phyloP scores from a whole-genome alignment of 2,888 invertebrate genomes.

The Clitarchus hookeri region DNA sequence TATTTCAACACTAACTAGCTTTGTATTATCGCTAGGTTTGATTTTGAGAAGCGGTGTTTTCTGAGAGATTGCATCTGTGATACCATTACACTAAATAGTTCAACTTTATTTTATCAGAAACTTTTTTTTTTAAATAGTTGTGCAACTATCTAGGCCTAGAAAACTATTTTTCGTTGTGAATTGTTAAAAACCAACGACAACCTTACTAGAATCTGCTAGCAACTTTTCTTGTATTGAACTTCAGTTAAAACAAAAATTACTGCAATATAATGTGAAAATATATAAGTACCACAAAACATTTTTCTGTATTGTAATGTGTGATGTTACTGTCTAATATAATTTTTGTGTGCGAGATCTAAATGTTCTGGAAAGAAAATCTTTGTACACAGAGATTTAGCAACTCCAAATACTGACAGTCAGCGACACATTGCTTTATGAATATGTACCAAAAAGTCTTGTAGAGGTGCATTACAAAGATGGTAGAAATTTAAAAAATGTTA shows the following conservation, averaged over 20 bases:
- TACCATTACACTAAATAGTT: background rate
- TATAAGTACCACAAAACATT: background rate
- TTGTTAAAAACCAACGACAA: too few species aligned
- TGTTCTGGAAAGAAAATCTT: background rate
- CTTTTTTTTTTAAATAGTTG: background rate
- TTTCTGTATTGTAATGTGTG: background rate
- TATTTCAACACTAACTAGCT: background rate
- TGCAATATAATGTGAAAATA: too few species aligned
- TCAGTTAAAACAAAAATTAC: too few species aligned
- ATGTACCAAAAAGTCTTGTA: background rate
- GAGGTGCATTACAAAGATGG: background rate
- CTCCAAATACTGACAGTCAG: background rate
- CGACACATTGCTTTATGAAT: background rate
- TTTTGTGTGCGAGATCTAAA: background rate
- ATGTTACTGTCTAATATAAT: background rate
- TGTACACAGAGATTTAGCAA: background rate
- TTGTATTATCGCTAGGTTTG: background rate
- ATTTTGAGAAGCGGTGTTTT: background rate
- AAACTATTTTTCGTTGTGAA: background rate
- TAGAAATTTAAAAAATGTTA: constrained; percentile 8
- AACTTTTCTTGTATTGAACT: background rate
- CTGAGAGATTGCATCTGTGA: background rate
- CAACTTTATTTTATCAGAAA: background rate
- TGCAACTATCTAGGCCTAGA: background rate
- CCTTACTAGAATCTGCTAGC: background rate